Evolutionary conservation across 1,140 invertebrate species (phyloP).

Genomic region (Dendroctonus valens): DNA sequence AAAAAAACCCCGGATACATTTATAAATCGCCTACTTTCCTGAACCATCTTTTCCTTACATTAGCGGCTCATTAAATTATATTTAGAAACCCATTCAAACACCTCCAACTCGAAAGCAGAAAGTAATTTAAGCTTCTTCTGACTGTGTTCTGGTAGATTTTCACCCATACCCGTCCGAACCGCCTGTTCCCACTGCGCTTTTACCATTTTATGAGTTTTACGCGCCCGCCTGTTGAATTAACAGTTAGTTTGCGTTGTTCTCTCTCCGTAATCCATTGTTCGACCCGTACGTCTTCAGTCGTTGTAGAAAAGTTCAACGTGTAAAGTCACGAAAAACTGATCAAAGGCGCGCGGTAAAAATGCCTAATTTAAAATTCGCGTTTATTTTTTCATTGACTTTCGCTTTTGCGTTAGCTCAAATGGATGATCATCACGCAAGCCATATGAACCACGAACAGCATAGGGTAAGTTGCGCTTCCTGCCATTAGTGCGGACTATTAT

Average conservation of each 20-base stretch:
- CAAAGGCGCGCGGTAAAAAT: conserved; percentile 8
- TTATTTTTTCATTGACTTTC: conserved; percentile 12
- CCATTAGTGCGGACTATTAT: not conserved
- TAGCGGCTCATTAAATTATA: no score
- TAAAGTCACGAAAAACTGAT: not conserved
- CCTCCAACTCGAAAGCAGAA: no score
- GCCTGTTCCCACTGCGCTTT: not conserved
- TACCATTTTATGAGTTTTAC: not conserved
- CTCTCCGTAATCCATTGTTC: not conserved
- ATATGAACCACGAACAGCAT: conserved; percentile 26
- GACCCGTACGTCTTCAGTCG: not conserved
- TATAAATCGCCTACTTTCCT: no score
- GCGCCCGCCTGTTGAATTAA: conserved; percentile 5
- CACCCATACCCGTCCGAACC: not conserved
- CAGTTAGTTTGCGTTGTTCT: conserved; percentile 2
- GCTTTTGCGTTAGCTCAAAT: conserved; percentile 11
- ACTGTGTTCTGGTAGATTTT: not conserved
- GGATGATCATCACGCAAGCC: conserved; percentile 13
- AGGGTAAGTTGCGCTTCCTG: conserved; percentile 6
- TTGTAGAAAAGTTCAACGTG: not conserved
- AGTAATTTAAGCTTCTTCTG: no score
- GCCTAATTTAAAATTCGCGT: conserved; percentile 2
- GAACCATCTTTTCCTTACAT: no score
- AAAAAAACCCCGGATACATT: no score
- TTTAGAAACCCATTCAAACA: no score